Evolutionary conservation across 2,113 vertebrate genomes (phyloP), one percentile per base, ranked within the genome.

Genomic region (Raja brachyura): DNA sequence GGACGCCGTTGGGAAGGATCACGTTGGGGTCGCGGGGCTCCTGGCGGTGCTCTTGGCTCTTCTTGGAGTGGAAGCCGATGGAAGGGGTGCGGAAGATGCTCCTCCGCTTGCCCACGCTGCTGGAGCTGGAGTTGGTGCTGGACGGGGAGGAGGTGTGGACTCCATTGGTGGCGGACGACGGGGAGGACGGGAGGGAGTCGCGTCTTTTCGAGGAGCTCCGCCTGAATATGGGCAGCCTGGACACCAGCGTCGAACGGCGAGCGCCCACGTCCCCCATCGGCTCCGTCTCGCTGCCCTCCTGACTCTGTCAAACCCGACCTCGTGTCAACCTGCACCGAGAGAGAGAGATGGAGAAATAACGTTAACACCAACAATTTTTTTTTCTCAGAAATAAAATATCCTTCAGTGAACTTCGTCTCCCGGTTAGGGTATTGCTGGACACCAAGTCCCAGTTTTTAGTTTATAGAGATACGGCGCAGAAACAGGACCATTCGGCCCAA

Each of bases 51-150:
- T 98, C 97, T 0, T 94, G 97, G 93, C 96, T 97, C 76, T 98
- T 97, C 94, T 96, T 99, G 74, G 97, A 94, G 76, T 98, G 96
- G 95, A 99, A 99, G 94, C 97, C 97, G 93, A 99, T 98, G 68
- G 98, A 98, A 0, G 99, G 98, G 0, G 98, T 96, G 10, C 98
- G 97, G 95, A 99, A 99, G 33, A 99, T 96, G 94, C 98, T 99
- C 93, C 98, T 96, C 0, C 98, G 97, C 93, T 99, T 99, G 48
- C 98, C 98, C 0, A 98, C 98, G 93, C 99, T 99, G 93, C 99
- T 98, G 93, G 98, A 99, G 94, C 98, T 99, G 93, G 98, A 99
- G 95, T 99, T 99, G 0, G 98, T 99, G 96, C 98, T 99, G 94
- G 98, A 98, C 0, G 99, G 99, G 0, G 99, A 99, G 16, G 98